Percentiles rank a stretch among this genome's conserved stretches.
These are phyloP conservation scores for Eupeodes luniger DNA, from an alignment of 2,888 invertebrate species.

Conservation along the genomic window DNA sequence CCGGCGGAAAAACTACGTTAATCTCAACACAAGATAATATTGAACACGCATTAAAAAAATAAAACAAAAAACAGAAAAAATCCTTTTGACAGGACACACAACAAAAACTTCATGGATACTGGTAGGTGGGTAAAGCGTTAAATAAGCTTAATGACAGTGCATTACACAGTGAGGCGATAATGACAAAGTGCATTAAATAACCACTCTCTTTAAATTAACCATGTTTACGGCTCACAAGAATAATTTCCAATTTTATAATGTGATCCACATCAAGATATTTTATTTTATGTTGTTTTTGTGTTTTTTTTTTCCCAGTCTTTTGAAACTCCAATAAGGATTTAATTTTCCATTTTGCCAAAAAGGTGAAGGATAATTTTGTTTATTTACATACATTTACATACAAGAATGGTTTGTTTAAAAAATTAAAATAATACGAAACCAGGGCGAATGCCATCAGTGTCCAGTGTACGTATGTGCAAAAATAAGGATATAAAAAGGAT, in stretches of 20 bases:
- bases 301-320: not conserved
- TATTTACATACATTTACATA: not conserved
- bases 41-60: constrained; percentile 2
- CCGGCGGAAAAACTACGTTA: constrained; percentile 31
- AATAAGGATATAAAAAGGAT: not conserved
- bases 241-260: constrained; percentile 54
- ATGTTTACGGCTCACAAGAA: constrained; percentile 65
- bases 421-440: not conserved
- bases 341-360: constrained; percentile 26
- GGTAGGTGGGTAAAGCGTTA: constrained; percentile 42
- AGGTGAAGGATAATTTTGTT: constrained; percentile 2
- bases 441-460: not conserved
- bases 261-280: constrained; percentile 17
- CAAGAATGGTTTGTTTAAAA: too few species aligned
- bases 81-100: not conserved
- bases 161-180: constrained; percentile 56
- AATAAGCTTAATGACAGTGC: constrained; percentile 59
- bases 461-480: too few species aligned
- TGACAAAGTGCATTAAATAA: constrained; percentile 58
- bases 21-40: constrained; percentile 49
- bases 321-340: constrained; percentile 19
- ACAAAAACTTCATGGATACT: constrained; percentile 34
- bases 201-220: constrained; percentile 67
- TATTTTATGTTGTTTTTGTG: not conserved
- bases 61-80: constrained; percentile 41